phyloP scores from a whole-genome alignment of 1,140 invertebrate species.

The Holotrichia oblita region DNA sequence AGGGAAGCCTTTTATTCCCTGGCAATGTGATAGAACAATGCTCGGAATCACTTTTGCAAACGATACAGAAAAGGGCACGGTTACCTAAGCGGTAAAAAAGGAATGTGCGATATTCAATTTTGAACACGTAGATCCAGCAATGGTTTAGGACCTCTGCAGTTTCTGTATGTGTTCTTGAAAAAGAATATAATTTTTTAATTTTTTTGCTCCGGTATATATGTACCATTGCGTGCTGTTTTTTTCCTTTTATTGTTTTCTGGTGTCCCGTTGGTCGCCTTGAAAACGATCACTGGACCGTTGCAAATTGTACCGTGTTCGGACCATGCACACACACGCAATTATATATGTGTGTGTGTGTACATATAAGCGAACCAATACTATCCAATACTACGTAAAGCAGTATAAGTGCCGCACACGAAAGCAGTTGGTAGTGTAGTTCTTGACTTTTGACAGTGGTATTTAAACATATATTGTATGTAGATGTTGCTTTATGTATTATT shows the following conservation, averaged over 20 bases:
- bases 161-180: too few species aligned
- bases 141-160: neutral
- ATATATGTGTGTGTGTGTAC: too few species aligned
- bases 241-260: neutral
- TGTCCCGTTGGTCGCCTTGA: neutral
- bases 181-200: too few species aligned
- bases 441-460: too few species aligned
- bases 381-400: too few species aligned
- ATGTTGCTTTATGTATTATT: too few species aligned
- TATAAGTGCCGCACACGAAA: too few species aligned
- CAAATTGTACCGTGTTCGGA: slow-evolving; percentile 11
- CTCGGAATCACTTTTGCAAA: slow-evolving; percentile 1
- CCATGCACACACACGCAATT: neutral
- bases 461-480: too few species aligned
- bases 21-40: too few species aligned
- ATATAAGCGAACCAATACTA: too few species aligned
- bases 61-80: neutral
- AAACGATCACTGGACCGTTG: neutral
- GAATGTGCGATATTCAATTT: neutral
- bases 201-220: neutral
- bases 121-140: neutral
- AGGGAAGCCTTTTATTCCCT: too few species aligned
- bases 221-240: neutral
- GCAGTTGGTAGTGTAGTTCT: too few species aligned
- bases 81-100: neutral